These are phyloP conservation scores for Oscheius sp. DNA, from an alignment of 2,888 invertebrate genomes.

Conservation along the genomic window DNA sequence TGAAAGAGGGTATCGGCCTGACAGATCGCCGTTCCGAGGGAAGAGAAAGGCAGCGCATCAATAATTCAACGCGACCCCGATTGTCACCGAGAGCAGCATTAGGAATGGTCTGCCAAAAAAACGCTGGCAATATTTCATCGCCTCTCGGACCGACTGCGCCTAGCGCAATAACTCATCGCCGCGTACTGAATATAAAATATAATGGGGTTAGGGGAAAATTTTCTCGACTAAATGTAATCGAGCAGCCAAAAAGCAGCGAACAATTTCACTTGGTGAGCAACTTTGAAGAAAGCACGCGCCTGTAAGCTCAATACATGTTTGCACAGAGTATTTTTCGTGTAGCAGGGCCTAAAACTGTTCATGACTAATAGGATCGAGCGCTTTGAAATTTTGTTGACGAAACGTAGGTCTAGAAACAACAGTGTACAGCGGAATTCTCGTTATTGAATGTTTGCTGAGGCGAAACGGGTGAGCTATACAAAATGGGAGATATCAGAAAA, in stretches of 20 bases:
- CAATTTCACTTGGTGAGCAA: not conserved
- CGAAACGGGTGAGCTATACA: not conserved
- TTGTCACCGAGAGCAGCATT: conserved; percentile 24
- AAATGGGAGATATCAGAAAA: no score
- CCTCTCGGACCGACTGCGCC: conserved; percentile 3
- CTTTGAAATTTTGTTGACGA: no score
- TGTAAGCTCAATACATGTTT: conserved; percentile 14
- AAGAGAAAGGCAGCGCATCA: conserved; percentile 27
- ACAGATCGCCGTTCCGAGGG: conserved; percentile 14
- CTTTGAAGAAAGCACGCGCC: not conserved
- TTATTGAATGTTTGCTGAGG: not conserved
- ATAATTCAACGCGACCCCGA: conserved; percentile 30
- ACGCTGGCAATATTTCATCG: conserved; percentile 24
- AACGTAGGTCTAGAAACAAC: not conserved
- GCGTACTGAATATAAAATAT: not conserved
- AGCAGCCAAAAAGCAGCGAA: not conserved
- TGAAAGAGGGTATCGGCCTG: conserved; percentile 6
- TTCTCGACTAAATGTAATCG: not conserved
- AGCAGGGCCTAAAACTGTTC: not conserved
- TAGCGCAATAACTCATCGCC: conserved; percentile 23
- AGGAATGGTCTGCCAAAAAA: not conserved
- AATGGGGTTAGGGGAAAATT: conserved; percentile 5
- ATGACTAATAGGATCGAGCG: not conserved
- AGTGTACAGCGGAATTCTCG: no score
- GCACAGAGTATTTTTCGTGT: conserved; percentile 9